Conservation (phyloP, 2,113 vertebrate genomes). For the Prinia subflava region DNA sequence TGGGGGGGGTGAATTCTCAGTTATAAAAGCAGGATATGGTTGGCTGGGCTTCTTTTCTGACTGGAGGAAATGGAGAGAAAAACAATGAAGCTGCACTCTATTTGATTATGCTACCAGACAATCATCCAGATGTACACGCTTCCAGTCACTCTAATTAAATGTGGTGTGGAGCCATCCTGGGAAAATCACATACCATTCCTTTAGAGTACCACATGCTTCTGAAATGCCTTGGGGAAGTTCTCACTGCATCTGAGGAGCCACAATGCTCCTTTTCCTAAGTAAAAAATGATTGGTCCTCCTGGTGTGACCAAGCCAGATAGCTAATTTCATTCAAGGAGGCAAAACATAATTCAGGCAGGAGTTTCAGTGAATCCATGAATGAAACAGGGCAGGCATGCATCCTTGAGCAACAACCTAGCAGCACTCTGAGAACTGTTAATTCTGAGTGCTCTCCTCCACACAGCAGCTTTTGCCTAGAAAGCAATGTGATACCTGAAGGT, state of each 20-base stretch:
- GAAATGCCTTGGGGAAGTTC: not conserved
- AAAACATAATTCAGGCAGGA: not conserved
- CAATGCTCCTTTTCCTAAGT: not conserved
- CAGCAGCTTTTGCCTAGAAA: not conserved
- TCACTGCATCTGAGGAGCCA: not conserved
- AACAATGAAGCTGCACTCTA: not conserved
- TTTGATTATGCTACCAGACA: conserved; percentile 37
- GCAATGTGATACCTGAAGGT: not conserved
- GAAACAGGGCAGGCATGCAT: not conserved
- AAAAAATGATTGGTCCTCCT: not conserved
- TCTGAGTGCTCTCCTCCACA: not conserved
- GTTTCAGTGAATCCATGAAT: not conserved
- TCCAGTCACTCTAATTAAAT: conserved; percentile 43
- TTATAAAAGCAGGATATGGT: not conserved
- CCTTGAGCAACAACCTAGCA: not conserved
- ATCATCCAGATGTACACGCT: not conserved
- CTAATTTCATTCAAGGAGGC: not conserved
- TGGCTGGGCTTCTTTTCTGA: not conserved
- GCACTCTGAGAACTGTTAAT: not conserved
- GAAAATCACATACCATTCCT: conserved; percentile 5
- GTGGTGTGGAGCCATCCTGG: conserved; percentile 4
- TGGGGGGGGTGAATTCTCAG: not conserved
- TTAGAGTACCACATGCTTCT: not conserved
- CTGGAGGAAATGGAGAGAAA: not conserved
- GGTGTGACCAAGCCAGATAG: not conserved